Evolutionary conservation across 2,113 vertebrate genomes (phyloP), one percentile per base, ranked within the genome.

Genomic region (Axis porcinus): DNA sequence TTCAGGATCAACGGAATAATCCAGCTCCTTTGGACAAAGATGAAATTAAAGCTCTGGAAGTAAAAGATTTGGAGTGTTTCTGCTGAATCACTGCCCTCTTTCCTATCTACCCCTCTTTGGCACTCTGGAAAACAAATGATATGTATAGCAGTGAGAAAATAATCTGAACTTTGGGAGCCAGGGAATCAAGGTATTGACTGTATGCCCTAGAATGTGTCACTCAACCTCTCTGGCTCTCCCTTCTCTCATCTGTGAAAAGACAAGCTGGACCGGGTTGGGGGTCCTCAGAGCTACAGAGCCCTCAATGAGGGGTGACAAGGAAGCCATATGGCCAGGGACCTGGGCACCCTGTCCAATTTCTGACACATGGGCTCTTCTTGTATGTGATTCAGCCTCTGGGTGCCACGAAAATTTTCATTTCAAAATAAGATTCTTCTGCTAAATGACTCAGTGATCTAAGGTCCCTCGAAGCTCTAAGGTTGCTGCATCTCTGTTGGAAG

Each of bases 1-100:
- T 45, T 97, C 97, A 1, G 99, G 98, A 96, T 99, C 99, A n/a
- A 99, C 92, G 0, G 99, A 95, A 93, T 99, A 99, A 40, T 96
- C 96, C 96, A 99, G 95, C 45, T 99, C 99, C 99, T 99, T 96
- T 2, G 70, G 92, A 97, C 2, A 81, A 82, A 95, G 94, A 47
- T 0, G 0, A 92, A 82, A 78, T 81, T n/a, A 60, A 97, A 84
- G 74, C 45, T 58, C 55, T 30, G 15, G 33, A 79, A 84, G 64
- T 17, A 15, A 16, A 85, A 78, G 62, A 21, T 28, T n/a, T 81
- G 45, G 17, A 54, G 78, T 36, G 45, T 40, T 76, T 50, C 79
- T 57, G 25, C 45, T 78, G 55, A 79, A 55, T 14, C 55, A 21
- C 57, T 4, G 1, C 25, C 33, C 57, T 50, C 60, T n/a, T 33